Conservation (phyloP, 2,797 vertebrate genomes). For the Crax fasciolata region DNA sequence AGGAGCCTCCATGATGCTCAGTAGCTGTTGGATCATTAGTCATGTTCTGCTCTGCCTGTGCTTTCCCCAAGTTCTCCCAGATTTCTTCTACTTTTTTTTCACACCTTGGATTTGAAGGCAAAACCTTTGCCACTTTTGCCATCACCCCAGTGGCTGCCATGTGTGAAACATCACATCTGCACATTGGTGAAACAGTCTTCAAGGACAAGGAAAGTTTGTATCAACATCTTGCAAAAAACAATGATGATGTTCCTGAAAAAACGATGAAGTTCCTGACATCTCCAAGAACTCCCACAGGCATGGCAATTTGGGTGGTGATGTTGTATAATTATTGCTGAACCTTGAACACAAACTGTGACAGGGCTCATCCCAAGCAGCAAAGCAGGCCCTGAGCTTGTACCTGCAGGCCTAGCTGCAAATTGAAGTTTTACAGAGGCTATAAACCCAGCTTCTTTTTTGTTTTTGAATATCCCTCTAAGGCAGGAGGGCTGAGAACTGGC, state of each 20-base stretch:
- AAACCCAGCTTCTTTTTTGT: not conserved
- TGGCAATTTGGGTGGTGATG: not conserved
- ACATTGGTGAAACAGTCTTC: not conserved
- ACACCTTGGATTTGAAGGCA: not conserved
- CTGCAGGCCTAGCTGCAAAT: not conserved
- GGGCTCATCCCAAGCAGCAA: not conserved
- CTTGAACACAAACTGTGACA: not conserved
- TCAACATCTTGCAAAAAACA: not conserved
- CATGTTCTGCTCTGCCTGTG: not conserved
- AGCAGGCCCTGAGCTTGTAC: not conserved
- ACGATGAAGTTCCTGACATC: not conserved
- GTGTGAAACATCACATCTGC: not conserved
- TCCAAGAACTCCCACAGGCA: not conserved
- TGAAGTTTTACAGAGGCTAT: not conserved
- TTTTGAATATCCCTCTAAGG: not conserved
- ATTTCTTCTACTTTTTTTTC: not conserved
- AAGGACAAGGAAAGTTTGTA: not conserved
- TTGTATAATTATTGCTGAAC: not conserved
- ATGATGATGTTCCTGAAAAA: not conserved
- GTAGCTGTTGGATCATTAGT: not conserved
- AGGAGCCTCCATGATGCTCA: not conserved
- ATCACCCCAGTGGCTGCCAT: rapidly evolving
- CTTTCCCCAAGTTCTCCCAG: not conserved
- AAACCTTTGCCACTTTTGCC: not conserved
- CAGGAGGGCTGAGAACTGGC: not conserved